Conservation (phyloP, 2,113 vertebrate genomes). For the Thinocorus orbignyianus region DNA sequence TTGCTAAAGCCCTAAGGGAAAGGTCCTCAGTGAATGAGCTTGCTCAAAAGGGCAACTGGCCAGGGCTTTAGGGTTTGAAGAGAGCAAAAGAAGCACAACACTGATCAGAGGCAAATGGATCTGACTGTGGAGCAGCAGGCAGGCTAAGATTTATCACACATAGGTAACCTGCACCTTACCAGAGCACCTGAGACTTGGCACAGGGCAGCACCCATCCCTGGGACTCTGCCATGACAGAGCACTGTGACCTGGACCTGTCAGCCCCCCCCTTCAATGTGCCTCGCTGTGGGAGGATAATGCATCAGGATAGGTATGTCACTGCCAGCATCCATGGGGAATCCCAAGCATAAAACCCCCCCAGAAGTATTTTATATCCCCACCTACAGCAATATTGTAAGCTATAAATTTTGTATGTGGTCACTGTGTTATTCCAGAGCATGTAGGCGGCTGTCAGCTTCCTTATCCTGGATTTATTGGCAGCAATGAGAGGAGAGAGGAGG, state of each 20-base stretch:
- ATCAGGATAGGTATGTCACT: neutral
- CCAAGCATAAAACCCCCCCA: slow-evolving; percentile 21
- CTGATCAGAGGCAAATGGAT: neutral
- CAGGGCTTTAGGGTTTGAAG: neutral
- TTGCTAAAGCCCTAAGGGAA: neutral
- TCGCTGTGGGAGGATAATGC: fast-evolving
- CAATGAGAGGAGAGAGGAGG: neutral
- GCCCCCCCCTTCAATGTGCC: neutral
- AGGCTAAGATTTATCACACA: neutral
- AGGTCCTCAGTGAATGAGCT: neutral
- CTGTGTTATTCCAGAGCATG: slow-evolving; percentile 1
- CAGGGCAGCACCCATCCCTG: neutral
- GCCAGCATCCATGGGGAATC: slow-evolving; percentile 30
- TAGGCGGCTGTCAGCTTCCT: slow-evolving; percentile 31
- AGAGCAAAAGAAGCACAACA: neutral
- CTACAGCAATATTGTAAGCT: neutral
- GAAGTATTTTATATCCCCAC: slow-evolving; percentile 21
- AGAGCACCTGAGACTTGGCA: neutral
- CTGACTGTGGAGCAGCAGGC: neutral
- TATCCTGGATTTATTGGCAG: slow-evolving; percentile 40
- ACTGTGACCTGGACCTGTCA: neutral
- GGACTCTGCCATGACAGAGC: neutral
- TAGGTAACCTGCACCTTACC: neutral
- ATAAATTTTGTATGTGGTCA: slow-evolving; percentile 50
- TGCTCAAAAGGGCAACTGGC: neutral